Evolutionary conservation across 1,140 invertebrate species (phyloP).

Genomic region (Drosophila ogumai): DNA sequence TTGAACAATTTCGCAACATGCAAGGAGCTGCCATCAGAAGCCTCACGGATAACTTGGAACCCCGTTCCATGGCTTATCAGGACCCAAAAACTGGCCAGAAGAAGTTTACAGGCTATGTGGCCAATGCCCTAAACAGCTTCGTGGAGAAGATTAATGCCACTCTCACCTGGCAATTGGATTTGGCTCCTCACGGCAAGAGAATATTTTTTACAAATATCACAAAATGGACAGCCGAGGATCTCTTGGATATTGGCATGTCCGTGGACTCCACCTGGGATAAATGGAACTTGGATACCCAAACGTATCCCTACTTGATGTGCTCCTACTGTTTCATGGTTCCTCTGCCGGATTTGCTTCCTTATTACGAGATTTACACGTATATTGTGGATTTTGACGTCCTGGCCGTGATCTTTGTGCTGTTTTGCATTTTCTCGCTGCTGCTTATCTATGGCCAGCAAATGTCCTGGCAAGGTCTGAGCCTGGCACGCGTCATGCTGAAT

Average conservation of each 20-base stretch:
- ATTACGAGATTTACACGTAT: conserved; percentile 23
- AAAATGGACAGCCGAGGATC: background rate
- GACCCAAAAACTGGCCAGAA: conserved; percentile 15
- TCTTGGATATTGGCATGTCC: conserved; percentile 45
- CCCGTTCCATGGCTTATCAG: conserved; percentile 41
- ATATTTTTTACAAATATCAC: conserved; percentile 18
- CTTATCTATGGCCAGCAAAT: conserved; percentile 43
- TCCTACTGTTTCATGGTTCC: conserved; percentile 58
- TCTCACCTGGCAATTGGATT: background rate
- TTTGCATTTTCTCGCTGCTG: conserved; percentile 51
- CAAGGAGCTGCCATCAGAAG: conserved; percentile 31
- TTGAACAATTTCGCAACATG: conserved; percentile 59
- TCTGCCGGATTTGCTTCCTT: conserved; percentile 32
- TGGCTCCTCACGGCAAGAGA: background rate
- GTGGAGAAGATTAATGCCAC: conserved; percentile 43
- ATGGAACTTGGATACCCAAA: conserved; percentile 10
- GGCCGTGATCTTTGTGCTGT: conserved; percentile 30
- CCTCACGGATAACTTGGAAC: conserved; percentile 36
- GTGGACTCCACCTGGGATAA: background rate
- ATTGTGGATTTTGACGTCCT: conserved; percentile 39
- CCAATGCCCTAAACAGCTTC: conserved; percentile 38
- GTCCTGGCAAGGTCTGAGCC: conserved; percentile 38
- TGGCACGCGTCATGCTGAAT: conserved; percentile 42
- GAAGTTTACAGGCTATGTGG: conserved; percentile 45
- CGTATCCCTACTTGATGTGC: conserved; percentile 47